Evolutionary conservation across 2,888 invertebrate genomes (phyloP).

Genomic region (Hoplodrina ambigua): DNA sequence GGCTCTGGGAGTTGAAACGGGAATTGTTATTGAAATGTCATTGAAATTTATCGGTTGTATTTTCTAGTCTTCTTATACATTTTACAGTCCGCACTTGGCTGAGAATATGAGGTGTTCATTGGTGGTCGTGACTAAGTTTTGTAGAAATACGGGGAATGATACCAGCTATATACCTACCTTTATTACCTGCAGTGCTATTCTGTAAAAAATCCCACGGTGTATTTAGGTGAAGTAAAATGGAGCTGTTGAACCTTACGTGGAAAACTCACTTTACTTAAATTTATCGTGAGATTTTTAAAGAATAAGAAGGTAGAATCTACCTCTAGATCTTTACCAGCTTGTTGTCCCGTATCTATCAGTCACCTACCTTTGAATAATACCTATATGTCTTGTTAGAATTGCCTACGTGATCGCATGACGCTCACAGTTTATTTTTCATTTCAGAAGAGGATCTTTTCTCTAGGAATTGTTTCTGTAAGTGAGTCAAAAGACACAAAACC

Average conservation of each 20-base stretch:
- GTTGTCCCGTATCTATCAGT: neutral
- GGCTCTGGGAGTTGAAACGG: constrained; percentile 14
- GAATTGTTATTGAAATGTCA: constrained; percentile 41
- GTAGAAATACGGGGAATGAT: too few species aligned
- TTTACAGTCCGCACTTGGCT: constrained; percentile 2
- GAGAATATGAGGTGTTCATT: too few species aligned
- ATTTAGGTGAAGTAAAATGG: too few species aligned
- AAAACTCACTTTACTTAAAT: neutral
- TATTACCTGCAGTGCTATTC: too few species aligned
- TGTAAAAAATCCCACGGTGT: too few species aligned
- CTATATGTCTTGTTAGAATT: neutral
- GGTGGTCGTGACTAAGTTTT: too few species aligned
- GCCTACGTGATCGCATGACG: neutral
- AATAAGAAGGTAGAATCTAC: neutral
- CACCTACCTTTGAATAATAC: neutral
- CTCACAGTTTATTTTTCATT: neutral
- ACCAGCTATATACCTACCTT: too few species aligned
- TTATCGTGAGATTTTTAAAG: neutral
- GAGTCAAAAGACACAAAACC: neutral
- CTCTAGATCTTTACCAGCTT: neutral
- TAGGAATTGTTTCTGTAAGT: neutral
- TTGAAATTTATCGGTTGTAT: constrained; percentile 13
- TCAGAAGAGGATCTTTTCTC: neutral
- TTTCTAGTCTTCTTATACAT: neutral
- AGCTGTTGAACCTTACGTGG: too few species aligned